phyloP scores from a whole-genome alignment of 2,888 invertebrate genomes.

The Crematogaster levior region DNA sequence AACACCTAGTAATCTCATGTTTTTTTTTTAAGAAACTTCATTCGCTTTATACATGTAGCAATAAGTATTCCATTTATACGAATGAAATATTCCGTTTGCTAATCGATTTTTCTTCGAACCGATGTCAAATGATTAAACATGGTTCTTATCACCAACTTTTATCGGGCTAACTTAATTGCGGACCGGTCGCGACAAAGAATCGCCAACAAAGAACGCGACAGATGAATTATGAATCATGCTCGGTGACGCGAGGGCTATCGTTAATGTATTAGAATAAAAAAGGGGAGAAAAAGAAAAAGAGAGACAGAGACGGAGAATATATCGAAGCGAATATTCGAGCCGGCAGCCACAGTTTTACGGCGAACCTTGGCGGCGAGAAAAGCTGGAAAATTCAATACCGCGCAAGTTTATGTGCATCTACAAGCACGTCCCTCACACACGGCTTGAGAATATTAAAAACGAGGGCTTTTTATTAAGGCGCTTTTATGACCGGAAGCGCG shows the following conservation, averaged over 20 bases:
- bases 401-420: conserved; percentile 76
- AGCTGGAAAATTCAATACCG: conserved; percentile 79
- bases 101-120: conserved; percentile 22
- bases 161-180: conserved; percentile 38
- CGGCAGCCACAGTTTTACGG: conserved; percentile 49
- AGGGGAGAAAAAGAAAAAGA: background rate
- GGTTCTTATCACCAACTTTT: conserved; percentile 20
- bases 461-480: conserved; percentile 78
- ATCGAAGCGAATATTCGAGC: conserved; percentile 8
- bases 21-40: background rate
- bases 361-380: conserved; percentile 48
- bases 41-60: too few relatives aligned
- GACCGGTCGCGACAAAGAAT: conserved; percentile 27
- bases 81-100: conserved; percentile 30
- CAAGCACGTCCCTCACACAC: conserved; percentile 61
- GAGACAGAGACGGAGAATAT: background rate
- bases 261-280: conserved; percentile 36
- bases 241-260: conserved; percentile 13
- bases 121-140: conserved; percentile 1
- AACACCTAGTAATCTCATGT: background rate
- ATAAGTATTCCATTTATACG: background rate
- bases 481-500: conserved; percentile 75
- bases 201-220: conserved; percentile 40
- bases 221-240: conserved; percentile 44
- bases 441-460: conserved; percentile 78